These are phyloP conservation scores for Crambe crambe DNA, from an alignment of 37 sponge, comb jelly and placozoan species.

Conservation along the genomic window DNA sequence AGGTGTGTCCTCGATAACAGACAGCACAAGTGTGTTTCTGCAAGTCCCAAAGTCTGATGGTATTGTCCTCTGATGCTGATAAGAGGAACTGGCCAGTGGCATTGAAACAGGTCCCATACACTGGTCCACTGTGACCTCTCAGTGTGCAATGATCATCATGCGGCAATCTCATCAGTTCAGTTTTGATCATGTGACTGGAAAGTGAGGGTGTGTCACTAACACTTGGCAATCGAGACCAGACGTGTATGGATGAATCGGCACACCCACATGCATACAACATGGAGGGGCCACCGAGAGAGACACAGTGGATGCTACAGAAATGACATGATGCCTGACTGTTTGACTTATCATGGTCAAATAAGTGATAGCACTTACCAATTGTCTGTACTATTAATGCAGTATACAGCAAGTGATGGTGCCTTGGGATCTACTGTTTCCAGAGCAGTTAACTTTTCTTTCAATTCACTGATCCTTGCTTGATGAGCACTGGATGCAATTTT, in stretches of 20 bases:
- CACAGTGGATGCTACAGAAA: constrained; percentile 37
- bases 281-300: constrained; percentile 8
- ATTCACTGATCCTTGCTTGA: not conserved
- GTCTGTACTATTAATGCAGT: not conserved
- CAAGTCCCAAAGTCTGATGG: constrained; percentile 74
- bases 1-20: constrained; percentile 71
- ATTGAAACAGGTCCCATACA: constrained; percentile 54
- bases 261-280: constrained; percentile 54
- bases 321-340: not conserved
- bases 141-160: constrained; percentile 23
- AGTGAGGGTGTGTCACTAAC: not conserved
- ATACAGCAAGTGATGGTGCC: not conserved
- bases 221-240: constrained; percentile 54
- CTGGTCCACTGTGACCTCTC: constrained; percentile 73
- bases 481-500: not conserved
- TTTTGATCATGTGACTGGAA: constrained; percentile 35
- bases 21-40: constrained; percentile 17
- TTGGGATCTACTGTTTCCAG: not conserved
- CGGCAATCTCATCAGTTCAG: not conserved
- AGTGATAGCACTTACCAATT: not conserved
- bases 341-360: not conserved
- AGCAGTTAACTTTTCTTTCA: not conserved
- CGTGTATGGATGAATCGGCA: constrained; percentile 70
- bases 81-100: constrained; percentile 54
- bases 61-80: constrained; percentile 73